Conservation (phyloP, 1,140 invertebrate genomes). For the Aphaenogaster rudis region DNA sequence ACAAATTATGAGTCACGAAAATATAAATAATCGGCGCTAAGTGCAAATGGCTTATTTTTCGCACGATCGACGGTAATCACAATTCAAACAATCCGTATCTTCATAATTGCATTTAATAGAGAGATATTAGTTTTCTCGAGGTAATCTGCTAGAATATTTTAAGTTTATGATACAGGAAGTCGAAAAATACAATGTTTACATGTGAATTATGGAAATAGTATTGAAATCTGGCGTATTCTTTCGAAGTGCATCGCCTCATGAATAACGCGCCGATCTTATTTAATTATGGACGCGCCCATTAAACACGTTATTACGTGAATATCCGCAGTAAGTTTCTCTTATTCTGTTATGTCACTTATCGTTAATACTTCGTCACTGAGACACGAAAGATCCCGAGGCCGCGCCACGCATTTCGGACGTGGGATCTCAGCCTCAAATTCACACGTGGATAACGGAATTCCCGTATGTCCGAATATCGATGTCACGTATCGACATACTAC, state of each 20-base stretch:
- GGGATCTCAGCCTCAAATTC: neutral
- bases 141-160: neutral
- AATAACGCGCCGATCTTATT: constrained; percentile 8
- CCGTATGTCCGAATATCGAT: constrained; percentile 49
- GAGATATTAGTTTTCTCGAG: neutral
- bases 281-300: constrained; percentile 36
- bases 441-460: constrained; percentile 17
- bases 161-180: neutral
- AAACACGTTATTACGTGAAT: constrained; percentile 45
- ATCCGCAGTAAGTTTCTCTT: constrained; percentile 43
- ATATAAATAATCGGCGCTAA: neutral
- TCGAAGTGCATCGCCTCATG: neutral
- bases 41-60: neutral
- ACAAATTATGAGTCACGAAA: neutral
- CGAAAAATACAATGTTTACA: neutral
- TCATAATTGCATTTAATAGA: no score
- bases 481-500: constrained; percentile 48
- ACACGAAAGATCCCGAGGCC: constrained; percentile 1
- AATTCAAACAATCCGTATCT: neutral
- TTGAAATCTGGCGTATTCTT: neutral
- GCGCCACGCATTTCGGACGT: neutral
- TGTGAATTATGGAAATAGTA: neutral
- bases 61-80: neutral
- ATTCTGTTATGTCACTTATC: constrained; percentile 43
- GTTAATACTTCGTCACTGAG: constrained; percentile 42